A percentile compares a stretch with the other conserved stretches of the same genome.
Evolutionary conservation across 1,140 invertebrate genomes (phyloP).

Genomic region (Paraescarpia echinospica): DNA sequence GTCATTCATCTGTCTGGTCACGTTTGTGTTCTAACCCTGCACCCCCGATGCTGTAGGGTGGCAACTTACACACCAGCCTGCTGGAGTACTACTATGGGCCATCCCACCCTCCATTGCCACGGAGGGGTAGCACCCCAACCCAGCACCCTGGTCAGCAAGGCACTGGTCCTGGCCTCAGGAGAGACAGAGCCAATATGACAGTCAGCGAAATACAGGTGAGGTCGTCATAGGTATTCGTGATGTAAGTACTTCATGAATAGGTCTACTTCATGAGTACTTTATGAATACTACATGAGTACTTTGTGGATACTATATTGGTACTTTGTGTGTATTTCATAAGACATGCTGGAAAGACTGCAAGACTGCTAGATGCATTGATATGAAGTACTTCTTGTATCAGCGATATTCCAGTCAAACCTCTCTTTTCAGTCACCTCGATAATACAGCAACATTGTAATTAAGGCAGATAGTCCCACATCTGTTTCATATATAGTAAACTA

Average conservation of each 20-base stretch:
- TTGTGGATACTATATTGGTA: too few relatives aligned
- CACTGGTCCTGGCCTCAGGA: neutral
- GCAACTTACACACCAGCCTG: neutral
- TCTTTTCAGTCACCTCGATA: too few relatives aligned
- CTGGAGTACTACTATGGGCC: neutral
- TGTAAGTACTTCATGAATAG: too few relatives aligned
- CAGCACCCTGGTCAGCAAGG: neutral
- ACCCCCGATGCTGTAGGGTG: slow-evolving; percentile 3
- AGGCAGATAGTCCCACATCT: too few relatives aligned
- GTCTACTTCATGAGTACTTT: too few relatives aligned
- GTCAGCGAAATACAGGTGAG: neutral
- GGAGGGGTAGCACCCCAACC: neutral
- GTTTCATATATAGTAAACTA: too few relatives aligned
- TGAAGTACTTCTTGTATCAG: too few relatives aligned
- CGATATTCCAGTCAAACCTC: too few relatives aligned
- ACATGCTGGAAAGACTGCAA: neutral
- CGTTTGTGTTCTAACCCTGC: neutral
- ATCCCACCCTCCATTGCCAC: neutral
- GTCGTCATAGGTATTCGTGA: neutral
- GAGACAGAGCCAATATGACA: neutral
- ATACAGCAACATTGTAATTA: too few relatives aligned
- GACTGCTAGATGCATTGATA: too few relatives aligned
- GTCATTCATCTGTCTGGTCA: neutral
- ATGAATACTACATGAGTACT: too few relatives aligned
- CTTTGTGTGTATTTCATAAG: neutral